Evolutionary conservation across 2,888 invertebrate species (phyloP), one percentile per base, ranked within the genome.

Genomic region (Chrysomela aeneicollis): DNA sequence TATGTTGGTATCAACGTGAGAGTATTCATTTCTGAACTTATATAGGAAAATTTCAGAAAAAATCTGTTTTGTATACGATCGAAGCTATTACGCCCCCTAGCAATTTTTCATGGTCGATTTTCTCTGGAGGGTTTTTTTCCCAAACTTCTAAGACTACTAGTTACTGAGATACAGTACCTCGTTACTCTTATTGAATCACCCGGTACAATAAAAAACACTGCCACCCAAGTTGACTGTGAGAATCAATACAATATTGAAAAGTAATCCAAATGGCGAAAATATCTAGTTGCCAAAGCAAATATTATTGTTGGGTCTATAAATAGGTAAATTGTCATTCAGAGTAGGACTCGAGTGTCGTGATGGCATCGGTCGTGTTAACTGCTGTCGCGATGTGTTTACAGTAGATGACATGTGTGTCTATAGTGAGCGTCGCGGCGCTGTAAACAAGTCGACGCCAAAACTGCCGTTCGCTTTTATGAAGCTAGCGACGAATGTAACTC

Each of bases 371-470:
- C 72, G 75, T 75, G 75, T 78, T 77, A 77, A 76, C 75, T 77
- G 76, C 78, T 78, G 79, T 80, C 78, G 78, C 77, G 77, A 78
- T 77, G 76, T 79, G 79, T 80, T 79, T 80, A 80, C 75, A 75
- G 76, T 76, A 76, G 76, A 75, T 78, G 79, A 80, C 80, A 80
- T 79, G 77, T 79, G 79, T 78, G 76, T 74, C 74, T 74, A 75
- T 74, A 76, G 76, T 76, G 75, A 76, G 77, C 79, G 79, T 75
- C 79, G 76, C 76, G 78, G 75, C 79, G 80, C 75, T 82, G 82
- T 85, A 85, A 85, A 85, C 85, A 85, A 78, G 79, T 79, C 83
- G 85, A 85, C 85, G 85, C 85, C 85, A 83, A 82, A 82, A 80
- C 82, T 82, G 71, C 74, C 72, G 71, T 69, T 71, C 80, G 74